Conservation (phyloP, 2,113 vertebrate genomes). For the Anolis carolinensis region DNA sequence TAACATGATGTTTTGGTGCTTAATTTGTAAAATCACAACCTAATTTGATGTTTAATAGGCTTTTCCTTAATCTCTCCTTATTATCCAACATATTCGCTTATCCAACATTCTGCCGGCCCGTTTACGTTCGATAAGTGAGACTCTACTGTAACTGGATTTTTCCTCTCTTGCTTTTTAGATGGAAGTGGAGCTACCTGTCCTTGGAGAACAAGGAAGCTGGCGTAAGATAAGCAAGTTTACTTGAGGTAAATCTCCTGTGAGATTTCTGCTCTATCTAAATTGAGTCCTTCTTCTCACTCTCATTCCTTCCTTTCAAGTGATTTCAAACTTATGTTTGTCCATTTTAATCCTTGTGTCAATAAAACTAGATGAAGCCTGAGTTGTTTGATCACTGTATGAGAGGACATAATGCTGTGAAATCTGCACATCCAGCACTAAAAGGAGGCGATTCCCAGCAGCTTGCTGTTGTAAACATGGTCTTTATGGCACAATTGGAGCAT, state of each 20-base stretch:
- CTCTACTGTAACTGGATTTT: not conserved
- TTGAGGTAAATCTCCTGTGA: constrained; percentile 11
- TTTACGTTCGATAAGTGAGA: too few species aligned
- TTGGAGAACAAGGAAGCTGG: constrained; percentile 9
- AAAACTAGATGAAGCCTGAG: not conserved
- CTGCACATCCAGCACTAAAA: not conserved
- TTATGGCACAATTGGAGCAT: not conserved
- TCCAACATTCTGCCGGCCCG: too few species aligned
- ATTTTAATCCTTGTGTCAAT: not conserved
- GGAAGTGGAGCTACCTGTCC: not conserved
- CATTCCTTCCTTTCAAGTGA: not conserved
- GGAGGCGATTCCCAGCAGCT: not conserved
- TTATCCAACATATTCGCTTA: too few species aligned
- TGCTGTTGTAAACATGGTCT: not conserved
- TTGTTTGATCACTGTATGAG: not conserved
- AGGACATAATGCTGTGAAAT: not conserved
- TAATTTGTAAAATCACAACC: too few species aligned
- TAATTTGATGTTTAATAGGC: too few species aligned
- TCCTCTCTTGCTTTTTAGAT: not conserved
- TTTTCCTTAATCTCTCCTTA: too few species aligned
- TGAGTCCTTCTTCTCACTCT: not conserved
- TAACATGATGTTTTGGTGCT: too few species aligned
- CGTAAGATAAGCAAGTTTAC: constrained; percentile 8
- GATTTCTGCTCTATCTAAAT: not conserved
- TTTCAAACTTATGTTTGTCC: not conserved